phyloP scores from a whole-genome alignment of 2,113 vertebrate genomes.

The Phalacrocorax brasilianus region DNA sequence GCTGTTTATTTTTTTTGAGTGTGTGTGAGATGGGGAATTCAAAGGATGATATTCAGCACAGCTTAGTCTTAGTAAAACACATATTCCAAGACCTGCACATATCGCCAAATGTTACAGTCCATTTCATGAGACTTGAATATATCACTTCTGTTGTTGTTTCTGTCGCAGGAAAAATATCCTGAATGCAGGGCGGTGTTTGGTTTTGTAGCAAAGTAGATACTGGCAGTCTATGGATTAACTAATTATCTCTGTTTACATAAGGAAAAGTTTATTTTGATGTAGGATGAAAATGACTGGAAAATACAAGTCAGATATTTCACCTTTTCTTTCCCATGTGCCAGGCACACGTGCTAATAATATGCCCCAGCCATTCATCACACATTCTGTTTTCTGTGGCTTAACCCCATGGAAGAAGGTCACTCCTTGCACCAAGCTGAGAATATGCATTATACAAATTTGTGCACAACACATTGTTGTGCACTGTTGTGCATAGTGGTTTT shows the following conservation, averaged over 20 bases:
- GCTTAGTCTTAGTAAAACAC: not conserved
- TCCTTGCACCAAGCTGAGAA: not conserved
- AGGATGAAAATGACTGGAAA: not conserved
- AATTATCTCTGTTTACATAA: not conserved
- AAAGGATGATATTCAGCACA: conserved; percentile 17
- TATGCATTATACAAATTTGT: not conserved
- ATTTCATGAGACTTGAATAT: not conserved
- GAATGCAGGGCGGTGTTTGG: not conserved
- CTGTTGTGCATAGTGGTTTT: not conserved
- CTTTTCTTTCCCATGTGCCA: not conserved
- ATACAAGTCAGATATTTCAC: not conserved
- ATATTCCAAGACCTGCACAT: not conserved
- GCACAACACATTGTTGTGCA: not conserved
- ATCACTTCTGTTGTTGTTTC: conserved; percentile 5
- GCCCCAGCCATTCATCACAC: not conserved
- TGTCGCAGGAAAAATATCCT: not conserved
- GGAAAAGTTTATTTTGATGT: not conserved
- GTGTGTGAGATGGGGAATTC: not conserved
- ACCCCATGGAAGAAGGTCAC: not conserved
- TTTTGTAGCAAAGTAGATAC: not conserved
- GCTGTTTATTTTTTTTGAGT: not conserved
- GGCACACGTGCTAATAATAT: not conserved
- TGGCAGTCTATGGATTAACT: not conserved
- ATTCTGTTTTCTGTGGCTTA: not conserved
- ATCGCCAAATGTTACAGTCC: not conserved